A percentile compares a stretch with the other conserved stretches of the same genome.
Evolutionary conservation across 2,113 vertebrate species (phyloP).

Genomic region (Calypte anna): DNA sequence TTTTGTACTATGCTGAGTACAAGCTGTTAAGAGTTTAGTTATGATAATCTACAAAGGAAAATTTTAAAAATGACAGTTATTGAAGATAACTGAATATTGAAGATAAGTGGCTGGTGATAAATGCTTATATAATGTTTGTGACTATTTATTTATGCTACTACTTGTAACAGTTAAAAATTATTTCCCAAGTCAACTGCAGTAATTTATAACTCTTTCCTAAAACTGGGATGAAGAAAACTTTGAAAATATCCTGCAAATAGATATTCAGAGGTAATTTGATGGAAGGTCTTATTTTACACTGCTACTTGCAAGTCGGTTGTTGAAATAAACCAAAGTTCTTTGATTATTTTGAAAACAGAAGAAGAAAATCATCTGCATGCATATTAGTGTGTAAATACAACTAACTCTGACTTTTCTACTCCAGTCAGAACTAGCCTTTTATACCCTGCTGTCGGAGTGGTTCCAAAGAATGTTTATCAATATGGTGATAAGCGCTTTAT

Average conservation of each 20-base stretch:
- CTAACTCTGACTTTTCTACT: not conserved
- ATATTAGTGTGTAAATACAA: not conserved
- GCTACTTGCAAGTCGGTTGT: not conserved
- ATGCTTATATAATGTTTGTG: not conserved
- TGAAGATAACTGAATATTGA: not conserved
- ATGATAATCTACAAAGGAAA: not conserved
- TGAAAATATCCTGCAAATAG: not conserved
- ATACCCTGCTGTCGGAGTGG: not conserved
- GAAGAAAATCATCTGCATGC: not conserved
- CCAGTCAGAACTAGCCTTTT: not conserved
- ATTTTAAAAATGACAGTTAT: constrained; percentile 5
- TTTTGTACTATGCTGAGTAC: not conserved
- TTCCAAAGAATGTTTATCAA: too few relatives aligned
- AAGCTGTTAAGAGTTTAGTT: not conserved
- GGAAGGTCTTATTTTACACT: not conserved
- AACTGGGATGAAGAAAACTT: not conserved
- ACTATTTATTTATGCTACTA: not conserved
- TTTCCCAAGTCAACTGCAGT: not conserved
- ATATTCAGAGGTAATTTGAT: not conserved
- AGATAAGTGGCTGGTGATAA: not conserved
- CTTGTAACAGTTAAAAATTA: not conserved
- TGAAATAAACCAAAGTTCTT: not conserved
- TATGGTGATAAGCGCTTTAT: too few relatives aligned
- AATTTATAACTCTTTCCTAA: not conserved
- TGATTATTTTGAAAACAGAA: not conserved